phyloP scores from a whole-genome alignment of 2,888 invertebrate species.

The Gymnosoma rotundatum region DNA sequence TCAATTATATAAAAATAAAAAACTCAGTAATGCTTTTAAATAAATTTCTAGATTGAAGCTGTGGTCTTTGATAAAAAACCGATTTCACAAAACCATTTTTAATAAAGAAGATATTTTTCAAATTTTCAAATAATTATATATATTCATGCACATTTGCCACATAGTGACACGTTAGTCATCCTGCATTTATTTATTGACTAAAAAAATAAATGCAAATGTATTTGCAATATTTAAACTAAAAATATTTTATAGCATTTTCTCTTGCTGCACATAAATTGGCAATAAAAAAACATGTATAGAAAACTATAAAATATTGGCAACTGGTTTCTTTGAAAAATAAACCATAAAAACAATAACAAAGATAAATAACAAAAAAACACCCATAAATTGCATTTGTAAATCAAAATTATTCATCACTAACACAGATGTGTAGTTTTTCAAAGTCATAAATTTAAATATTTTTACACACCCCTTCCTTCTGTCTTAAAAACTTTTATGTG shows the following conservation, averaged over 20 bases:
- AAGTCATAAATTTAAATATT: slow-evolving; percentile 54
- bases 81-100: no score
- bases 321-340: slow-evolving; percentile 37
- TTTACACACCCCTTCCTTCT: neutral
- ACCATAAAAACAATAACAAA: slow-evolving; percentile 16
- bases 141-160: slow-evolving; percentile 3
- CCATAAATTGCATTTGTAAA: slow-evolving; percentile 64
- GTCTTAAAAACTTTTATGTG: neutral
- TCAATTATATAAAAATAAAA: no score
- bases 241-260: slow-evolving; percentile 49
- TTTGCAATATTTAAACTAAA: slow-evolving; percentile 38
- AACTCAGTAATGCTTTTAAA: no score
- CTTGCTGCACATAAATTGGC: slow-evolving; percentile 23
- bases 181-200: slow-evolving; percentile 1
- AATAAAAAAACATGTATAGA: slow-evolving; percentile 37
- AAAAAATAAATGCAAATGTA: slow-evolving; percentile 41
- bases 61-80: no score
- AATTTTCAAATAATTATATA: no score
- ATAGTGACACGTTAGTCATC: slow-evolving; percentile 43
- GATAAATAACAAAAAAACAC: slow-evolving; percentile 51
- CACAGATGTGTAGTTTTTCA: slow-evolving; percentile 55
- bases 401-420: slow-evolving; percentile 64
- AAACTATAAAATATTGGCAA: slow-evolving; percentile 61
- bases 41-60: no score
- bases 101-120: no score